Conservation (phyloP, 2,888 invertebrate genomes). For the Osedax fenrisi region DNA sequence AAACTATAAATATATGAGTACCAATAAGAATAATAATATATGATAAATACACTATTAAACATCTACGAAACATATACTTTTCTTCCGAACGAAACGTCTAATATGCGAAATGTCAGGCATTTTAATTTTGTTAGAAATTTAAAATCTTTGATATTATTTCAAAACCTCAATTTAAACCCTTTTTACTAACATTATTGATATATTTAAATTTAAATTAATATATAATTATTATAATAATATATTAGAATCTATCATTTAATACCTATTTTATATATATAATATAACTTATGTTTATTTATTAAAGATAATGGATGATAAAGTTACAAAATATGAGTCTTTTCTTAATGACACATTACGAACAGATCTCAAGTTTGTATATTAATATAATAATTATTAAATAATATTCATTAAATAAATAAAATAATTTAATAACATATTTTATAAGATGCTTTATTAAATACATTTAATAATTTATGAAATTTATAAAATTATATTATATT, state of each 20-base stretch:
- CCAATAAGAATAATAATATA: too few species aligned
- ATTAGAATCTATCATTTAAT: neutral
- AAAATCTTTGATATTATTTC: too few species aligned
- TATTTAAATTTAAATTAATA: neutral
- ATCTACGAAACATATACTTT: too few species aligned
- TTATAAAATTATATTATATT: too few species aligned
- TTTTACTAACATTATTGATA: neutral
- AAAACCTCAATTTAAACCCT: too few species aligned
- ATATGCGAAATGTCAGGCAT: too few species aligned
- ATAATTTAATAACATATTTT: neutral
- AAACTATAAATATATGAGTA: neutral
- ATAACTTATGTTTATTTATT: neutral
- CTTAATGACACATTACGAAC: neutral
- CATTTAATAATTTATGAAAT: neutral
- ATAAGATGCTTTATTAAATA: neutral
- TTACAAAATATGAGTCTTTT: neutral
- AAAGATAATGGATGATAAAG: neutral
- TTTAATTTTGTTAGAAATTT: too few species aligned
- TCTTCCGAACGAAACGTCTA: too few species aligned
- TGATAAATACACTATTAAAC: too few species aligned
- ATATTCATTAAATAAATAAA: neutral
- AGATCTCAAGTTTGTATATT: neutral
- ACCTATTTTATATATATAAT: neutral
- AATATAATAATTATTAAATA: neutral
- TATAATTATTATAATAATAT: neutral